Evolutionary conservation across 2,888 invertebrate genomes (phyloP).

Genomic region (Eupithecia vulgata): DNA sequence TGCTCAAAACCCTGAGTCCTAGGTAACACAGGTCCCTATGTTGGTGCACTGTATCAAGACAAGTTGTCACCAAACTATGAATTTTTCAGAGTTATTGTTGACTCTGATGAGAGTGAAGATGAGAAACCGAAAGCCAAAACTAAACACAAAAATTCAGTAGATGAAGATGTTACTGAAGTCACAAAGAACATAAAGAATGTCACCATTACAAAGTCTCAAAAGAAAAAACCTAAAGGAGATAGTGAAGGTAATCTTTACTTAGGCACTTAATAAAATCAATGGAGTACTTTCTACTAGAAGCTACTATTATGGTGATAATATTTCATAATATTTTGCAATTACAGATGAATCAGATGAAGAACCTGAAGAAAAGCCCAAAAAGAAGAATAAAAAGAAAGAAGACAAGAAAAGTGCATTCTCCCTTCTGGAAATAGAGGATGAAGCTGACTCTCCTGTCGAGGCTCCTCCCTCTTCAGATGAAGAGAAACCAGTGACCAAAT

Average conservation of each 20-base stretch:
- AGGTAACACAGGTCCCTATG: background rate
- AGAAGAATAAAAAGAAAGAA: constrained; percentile 69
- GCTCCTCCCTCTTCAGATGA: constrained; percentile 77
- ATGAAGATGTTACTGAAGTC: constrained; percentile 80
- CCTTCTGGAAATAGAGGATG: constrained; percentile 87
- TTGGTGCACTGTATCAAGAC: background rate
- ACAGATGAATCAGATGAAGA: constrained; percentile 77
- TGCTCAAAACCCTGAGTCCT: background rate
- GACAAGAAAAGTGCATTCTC: constrained; percentile 86
- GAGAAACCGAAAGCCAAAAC: constrained; percentile 77
- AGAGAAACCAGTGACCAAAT: constrained; percentile 69
- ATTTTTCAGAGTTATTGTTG: constrained; percentile 64
- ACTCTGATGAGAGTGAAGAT: constrained; percentile 78
- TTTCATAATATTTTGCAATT: constrained; percentile 21
- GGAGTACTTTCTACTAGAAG: background rate
- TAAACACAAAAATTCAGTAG: constrained; percentile 79
- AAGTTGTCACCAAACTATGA: background rate
- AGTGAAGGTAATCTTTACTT: constrained; percentile 61
- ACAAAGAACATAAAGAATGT: constrained; percentile 85
- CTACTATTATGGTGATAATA: background rate
- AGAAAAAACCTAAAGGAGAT: constrained; percentile 67
- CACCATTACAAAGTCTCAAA: constrained; percentile 81
- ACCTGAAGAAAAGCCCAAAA: constrained; percentile 74
- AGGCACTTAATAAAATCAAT: background rate
- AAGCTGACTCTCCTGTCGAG: constrained; percentile 77